Base-by-base conservation (phyloP, 2,113 vertebrate genomes). In the Rynchops niger region DNA sequence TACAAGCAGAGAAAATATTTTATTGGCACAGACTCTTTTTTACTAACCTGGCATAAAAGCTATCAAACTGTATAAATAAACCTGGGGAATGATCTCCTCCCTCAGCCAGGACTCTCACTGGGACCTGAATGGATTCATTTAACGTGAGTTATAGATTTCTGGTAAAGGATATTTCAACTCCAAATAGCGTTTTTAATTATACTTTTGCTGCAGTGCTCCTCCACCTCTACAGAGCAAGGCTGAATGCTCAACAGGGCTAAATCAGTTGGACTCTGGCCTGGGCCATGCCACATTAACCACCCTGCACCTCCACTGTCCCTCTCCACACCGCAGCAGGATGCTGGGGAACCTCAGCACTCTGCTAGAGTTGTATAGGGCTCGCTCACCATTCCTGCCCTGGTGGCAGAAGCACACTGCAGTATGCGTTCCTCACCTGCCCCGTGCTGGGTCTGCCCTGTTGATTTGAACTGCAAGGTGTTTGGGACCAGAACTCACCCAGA, bases 31-130 rank as follows among this genome's bases (percentile, higher is more conserved):
- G 71, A 49, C 76, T 73, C 53, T 86, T 93, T 94, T 92, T 86
- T 83, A 95, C 83, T 83, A 92, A 94, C 80, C 82, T 79, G 78
- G 29, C 88, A 95, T 92, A 94, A 96, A 95, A 96, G 45, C 88
- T 88, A 85, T 77, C 88, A 91, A 92, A 93, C 85, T 49, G 43
- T n/a, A 79, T 79, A 95, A 97, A 97, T 88, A 96, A 96, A 93
- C 90, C 84, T 21, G 38, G 88, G 92, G 88, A 97, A 90, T 77
- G 50, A 93, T 80, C 93, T 96, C 82, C 76, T 88, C 70, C 71
- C 62, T 91, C 88, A 77, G 67, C 74, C 74, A 72, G 71, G 82
- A 86, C 53, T 63, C 88, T 82, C 9, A 19, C 81, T 62, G 84
- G n/a, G 65, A 82, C 63, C 58, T 40, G 78, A 80, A 90, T 12